These are phyloP conservation scores for Heteromyza rotundicornis DNA, from an alignment of 2,888 invertebrate genomes.

Conservation along the genomic window DNA sequence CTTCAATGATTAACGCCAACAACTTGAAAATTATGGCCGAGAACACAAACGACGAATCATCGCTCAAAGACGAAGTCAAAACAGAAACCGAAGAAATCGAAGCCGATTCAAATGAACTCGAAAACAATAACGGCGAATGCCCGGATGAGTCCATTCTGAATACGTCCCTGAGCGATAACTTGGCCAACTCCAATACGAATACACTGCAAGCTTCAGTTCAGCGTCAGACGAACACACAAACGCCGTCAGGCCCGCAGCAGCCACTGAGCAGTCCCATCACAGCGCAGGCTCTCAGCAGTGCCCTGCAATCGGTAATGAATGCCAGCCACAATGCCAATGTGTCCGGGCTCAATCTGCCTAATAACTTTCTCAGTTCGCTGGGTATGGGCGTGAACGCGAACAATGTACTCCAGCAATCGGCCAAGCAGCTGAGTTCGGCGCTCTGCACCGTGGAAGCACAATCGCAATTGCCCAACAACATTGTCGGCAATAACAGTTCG, in stretches of 20 bases:
- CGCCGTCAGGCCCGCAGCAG: constrained; percentile 10
- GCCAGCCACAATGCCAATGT: constrained; percentile 29
- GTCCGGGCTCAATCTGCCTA: constrained; percentile 30
- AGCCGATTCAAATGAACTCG: no score
- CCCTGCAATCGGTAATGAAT: constrained; percentile 46
- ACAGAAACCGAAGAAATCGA: not conserved
- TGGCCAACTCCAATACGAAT: constrained; percentile 39
- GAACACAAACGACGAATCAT: constrained; percentile 13
- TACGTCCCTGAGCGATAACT: constrained; percentile 10
- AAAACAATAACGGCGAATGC: no score
- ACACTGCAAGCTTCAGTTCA: constrained; percentile 34
- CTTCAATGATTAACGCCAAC: constrained; percentile 25
- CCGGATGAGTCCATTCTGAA: no score
- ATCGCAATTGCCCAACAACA: constrained; percentile 10
- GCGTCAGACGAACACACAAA: not conserved
- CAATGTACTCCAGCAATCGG: constrained; percentile 28
- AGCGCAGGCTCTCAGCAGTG: constrained; percentile 35
- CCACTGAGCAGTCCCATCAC: constrained; percentile 30
- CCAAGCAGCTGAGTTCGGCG: constrained; percentile 22
- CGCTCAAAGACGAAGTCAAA: not conserved
- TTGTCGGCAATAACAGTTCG: constrained; percentile 6
- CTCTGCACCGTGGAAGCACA: constrained; percentile 10
- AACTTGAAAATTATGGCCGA: constrained; percentile 36
- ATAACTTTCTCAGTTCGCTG: constrained; percentile 39
- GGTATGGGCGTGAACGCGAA: constrained; percentile 27